Evolutionary conservation across 2,888 invertebrate species (phyloP).

Genomic region (Hirtodrosophila trivittata): DNA sequence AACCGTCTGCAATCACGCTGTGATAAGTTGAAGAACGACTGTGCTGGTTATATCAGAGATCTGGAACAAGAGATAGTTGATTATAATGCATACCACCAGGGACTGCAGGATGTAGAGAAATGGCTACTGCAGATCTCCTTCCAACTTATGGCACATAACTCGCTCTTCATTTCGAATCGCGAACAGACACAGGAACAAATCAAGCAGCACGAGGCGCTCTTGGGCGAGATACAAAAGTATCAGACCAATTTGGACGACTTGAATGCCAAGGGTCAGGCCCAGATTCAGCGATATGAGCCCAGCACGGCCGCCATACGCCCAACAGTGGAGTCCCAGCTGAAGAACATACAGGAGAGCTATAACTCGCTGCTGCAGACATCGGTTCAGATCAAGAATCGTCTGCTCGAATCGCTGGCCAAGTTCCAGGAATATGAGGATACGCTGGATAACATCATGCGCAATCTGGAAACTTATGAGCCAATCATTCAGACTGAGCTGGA

Average conservation of each 20-base stretch:
- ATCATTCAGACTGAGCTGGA: conserved; percentile 90
- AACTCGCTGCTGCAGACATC: conserved; percentile 94
- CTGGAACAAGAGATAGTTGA: conserved; percentile 93
- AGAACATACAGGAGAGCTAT: conserved; percentile 96
- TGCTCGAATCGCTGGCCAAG: conserved; percentile 94
- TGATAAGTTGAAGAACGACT: conserved; percentile 87
- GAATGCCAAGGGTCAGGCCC: conserved; percentile 91
- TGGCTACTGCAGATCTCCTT: conserved; percentile 97
- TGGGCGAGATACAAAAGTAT: conserved; percentile 92
- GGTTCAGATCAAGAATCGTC: conserved; percentile 93
- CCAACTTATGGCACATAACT: conserved; percentile 97
- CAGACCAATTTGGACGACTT: conserved; percentile 92
- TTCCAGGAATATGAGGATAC: conserved; percentile 97
- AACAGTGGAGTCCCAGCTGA: conserved; percentile 92
- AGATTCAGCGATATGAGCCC: conserved; percentile 91
- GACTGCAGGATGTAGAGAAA: conserved; percentile 96
- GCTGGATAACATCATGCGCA: conserved; percentile 92
- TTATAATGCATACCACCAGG: conserved; percentile 94
- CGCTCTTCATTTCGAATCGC: conserved; percentile 94
- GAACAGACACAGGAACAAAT: conserved; percentile 96
- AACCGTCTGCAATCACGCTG: conserved; percentile 89
- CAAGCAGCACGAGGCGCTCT: conserved; percentile 91
- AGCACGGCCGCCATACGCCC: conserved; percentile 90
- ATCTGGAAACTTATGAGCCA: conserved; percentile 91
- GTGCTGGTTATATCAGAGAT: conserved; percentile 86